Evolutionary conservation across 2,888 invertebrate species (phyloP), one percentile per base, ranked within the genome.

Genomic region (Noctua janthe): DNA sequence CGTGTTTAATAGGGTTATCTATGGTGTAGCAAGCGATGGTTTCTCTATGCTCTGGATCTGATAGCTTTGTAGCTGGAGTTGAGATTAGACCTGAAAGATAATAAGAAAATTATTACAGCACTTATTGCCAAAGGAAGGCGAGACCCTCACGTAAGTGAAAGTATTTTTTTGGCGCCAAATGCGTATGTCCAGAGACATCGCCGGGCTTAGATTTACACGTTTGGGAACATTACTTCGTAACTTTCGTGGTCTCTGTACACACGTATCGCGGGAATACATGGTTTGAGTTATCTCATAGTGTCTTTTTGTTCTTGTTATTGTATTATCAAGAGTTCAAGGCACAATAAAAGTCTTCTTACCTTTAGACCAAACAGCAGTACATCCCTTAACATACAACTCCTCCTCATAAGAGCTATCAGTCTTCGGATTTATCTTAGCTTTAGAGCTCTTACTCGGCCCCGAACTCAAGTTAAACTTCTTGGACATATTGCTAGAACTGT

Each of bases 331-430:
- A 35, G 3, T 35, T 35, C 3, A 64, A 64, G 20, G 15, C 23
- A 35, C 1, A 67, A 20, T 6, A 77, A 23, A n/a, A 43, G 8
- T 39, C 4, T 54, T 13, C 74, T 74, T 91, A 97, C 97, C 98
- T 96, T 97, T 97, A 17, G 98, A 98, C 98, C 98, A 99, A 56
- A 99, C 97, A 7, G 98, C 99, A 35, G 98, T 98, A 92, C 98
- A 98, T 3, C 98, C 99, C 90, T 98, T 98, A 3, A 98, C 98
- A 97, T 99, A 99, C 76, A 99, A 95, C 93, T 99, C 99, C 93
- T 99, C 99, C 94, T 99, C 99, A 93, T 98, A 97, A 91, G 95
- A 95, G 74, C 95, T 93, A 87, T 96, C 97, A 49, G 95, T 96
- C 89, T 96, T 96, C 64, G 94, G 94, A 90, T 97, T 95, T 54